Base-by-base conservation (phyloP, 2,888 invertebrate species). In the Zhuqinia jingwanae region DNA sequence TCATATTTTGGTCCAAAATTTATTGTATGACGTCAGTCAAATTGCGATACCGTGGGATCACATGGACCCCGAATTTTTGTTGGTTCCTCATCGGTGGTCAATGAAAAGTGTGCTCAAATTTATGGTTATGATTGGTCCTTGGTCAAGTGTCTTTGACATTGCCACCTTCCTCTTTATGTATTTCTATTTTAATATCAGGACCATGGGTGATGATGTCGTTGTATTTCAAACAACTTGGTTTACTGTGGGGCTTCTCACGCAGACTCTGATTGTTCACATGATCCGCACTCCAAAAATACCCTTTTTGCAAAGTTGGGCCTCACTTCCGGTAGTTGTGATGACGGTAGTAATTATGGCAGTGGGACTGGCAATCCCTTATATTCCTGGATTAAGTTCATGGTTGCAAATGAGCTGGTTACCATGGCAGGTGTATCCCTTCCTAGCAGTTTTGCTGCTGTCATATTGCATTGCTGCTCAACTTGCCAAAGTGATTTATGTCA, bases 111-210 rank as follows among this genome's bases (percentile, higher is more conserved):
- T 89, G 0, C 20, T 89, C 5, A 78, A 60, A 13, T 89, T 89
- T 42, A 89, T 89, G 89, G 83, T 89, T 0, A 82, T 77, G 68
- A 87, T 88, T 22, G 88, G 88, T 15, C 88, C 88, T 0, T 88
- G 87, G 88, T 88, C 88, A 5, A 80, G 81, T n/a, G 76, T 88
- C 1, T 88, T 88, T 60, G 88, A 88, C 15, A 79, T 88, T 17
- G 73, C 79, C 0, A 87, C 84, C 0, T 88, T 88, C 25, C 27
- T 63, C 3, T 88, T 36, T 53, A 85, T 88, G 88, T 87, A 79
- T 17, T 88, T 76, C n/a, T 87, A 87, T 60, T 87, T 76, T 53
- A 68, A 30, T 0, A 87, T 87, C 13, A 30, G 81, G 8, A 76
- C 79, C 0, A 10, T 3, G 13, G 58, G 75, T 15, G 87, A 85